A percentile compares a stretch with the other conserved stretches of the same genome.
Evolutionary conservation across 1,140 invertebrate genomes (phyloP).

Genomic region (Caenorhabditis remanei): DNA sequence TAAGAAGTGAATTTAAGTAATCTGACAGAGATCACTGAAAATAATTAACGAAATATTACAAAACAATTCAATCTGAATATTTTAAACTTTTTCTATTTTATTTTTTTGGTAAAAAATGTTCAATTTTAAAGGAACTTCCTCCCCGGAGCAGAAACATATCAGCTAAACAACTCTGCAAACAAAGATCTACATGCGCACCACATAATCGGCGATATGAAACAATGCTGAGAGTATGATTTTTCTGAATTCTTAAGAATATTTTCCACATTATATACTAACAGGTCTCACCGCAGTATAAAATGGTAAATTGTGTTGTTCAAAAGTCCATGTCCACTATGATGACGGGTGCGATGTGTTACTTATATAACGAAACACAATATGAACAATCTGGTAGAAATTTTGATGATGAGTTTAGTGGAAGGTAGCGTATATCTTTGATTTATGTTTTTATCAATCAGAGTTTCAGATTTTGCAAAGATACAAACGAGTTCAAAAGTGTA

Average conservation of each 20-base stretch:
- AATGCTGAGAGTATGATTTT: neutral
- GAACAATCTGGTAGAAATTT: conserved; percentile 43
- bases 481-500: conserved; percentile 11
- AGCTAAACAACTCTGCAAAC: neutral
- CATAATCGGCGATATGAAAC: conserved; percentile 26
- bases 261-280: neutral
- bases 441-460: neutral
- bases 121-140: neutral
- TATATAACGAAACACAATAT: conserved; percentile 51
- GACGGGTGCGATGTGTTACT: conserved; percentile 61
- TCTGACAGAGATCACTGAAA: no score
- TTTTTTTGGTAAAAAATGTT: no score
- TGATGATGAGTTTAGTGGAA: conserved; percentile 38
- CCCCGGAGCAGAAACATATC: neutral
- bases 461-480: conserved; percentile 46
- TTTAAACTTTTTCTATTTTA: no score
- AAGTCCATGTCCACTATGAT: conserved; percentile 61
- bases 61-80: no score
- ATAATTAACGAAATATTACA: no score
- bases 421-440: neutral
- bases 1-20: no score
- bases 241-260: neutral
- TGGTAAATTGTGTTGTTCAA: conserved; percentile 55
- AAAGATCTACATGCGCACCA: neutral
- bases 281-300: conserved; percentile 46